Evolutionary conservation across 2,113 vertebrate genomes (phyloP), one percentile per base, ranked within the genome.

Genomic region (Dolichotis patagonum): DNA sequence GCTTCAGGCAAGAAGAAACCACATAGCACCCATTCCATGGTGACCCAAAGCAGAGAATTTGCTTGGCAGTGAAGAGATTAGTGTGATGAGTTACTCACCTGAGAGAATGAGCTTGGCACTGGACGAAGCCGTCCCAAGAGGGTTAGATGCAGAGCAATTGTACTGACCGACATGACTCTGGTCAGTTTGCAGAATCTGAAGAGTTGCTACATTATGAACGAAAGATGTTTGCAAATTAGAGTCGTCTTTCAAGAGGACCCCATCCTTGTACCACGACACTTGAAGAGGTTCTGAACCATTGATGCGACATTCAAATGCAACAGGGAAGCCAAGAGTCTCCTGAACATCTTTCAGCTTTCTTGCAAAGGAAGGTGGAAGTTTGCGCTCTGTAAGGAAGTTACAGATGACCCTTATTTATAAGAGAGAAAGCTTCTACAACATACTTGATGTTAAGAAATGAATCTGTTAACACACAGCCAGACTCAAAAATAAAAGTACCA

Each of bases 281-380:
- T 99, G 99, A 81, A 99, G 98, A 93, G 99, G 99, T 43, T 99
- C 99, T 7, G 99, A 99, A 96, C 99, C 99, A 77, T 99, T 99
- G 60, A 99, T 99, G 7, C 99, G 99, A 94, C 99, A 99, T 98
- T 99, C 99, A 93, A 99, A 99, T 1, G 98, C 98, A 81, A 99
- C 99, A 0, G 99, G 97, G 67, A 98, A 98, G 77, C 99, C 99
- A 96, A 99, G 98, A 0, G 97, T 99, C 97, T 99, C 99, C 46
- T 99, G 99, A 87, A 99, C 98, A 94, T 99, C 99, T 96, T 99
- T 99, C 91, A 99, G 98, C 97, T 99, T 99, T 98, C 99, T 99
- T 22, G 99, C 98, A 97, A 99, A 99, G 41, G 99, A 98, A 32
- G 99, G 99, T 7, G 99, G 99, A 67, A 99, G 99, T 96, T 99